Evolutionary conservation across 2,113 vertebrate species (phyloP).

Genomic region (Nothobranchius furzeri): DNA sequence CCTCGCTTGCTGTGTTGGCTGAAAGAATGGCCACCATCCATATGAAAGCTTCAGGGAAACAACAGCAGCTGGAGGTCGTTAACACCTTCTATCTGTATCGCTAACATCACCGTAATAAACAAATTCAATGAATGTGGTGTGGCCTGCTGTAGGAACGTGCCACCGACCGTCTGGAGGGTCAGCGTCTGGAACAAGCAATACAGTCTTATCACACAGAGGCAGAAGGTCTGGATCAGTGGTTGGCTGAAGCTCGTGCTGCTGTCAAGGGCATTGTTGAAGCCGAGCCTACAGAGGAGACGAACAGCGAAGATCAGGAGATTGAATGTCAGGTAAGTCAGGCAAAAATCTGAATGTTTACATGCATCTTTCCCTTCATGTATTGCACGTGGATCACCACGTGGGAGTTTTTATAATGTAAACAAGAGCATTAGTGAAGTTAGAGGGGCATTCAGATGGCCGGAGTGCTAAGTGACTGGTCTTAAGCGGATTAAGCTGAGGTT

Average conservation of each 20-base stretch:
- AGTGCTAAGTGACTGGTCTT: conserved; percentile 76
- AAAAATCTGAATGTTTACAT: conserved; percentile 25
- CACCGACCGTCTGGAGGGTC: conserved; percentile 89
- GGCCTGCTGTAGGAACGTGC: conserved; percentile 83
- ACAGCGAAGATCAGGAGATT: conserved; percentile 89
- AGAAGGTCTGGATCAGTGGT: conserved; percentile 89
- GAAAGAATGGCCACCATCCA: conserved; percentile 95
- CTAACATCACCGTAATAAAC: background rate
- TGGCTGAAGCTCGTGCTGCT: conserved; percentile 78
- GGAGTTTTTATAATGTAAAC: conserved; percentile 58
- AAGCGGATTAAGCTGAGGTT: conserved; percentile 86
- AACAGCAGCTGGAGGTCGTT: conserved; percentile 91
- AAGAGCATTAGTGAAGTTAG: conserved; percentile 61
- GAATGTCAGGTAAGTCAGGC: conserved; percentile 87
- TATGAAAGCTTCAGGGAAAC: conserved; percentile 93
- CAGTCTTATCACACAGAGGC: conserved; percentile 85
- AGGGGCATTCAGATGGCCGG: conserved; percentile 54
- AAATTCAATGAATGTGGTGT: background rate
- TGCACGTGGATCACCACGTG: conserved; percentile 28
- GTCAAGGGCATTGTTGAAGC: conserved; percentile 76
- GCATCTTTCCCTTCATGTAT: conserved; percentile 14
- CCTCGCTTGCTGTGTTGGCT: conserved; percentile 89
- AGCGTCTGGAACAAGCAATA: conserved; percentile 88
- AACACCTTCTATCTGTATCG: too few species aligned
- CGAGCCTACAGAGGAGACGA: conserved; percentile 77